Conservation (phyloP, 2,888 invertebrate species). For the Petrolisthes cinctipes region DNA sequence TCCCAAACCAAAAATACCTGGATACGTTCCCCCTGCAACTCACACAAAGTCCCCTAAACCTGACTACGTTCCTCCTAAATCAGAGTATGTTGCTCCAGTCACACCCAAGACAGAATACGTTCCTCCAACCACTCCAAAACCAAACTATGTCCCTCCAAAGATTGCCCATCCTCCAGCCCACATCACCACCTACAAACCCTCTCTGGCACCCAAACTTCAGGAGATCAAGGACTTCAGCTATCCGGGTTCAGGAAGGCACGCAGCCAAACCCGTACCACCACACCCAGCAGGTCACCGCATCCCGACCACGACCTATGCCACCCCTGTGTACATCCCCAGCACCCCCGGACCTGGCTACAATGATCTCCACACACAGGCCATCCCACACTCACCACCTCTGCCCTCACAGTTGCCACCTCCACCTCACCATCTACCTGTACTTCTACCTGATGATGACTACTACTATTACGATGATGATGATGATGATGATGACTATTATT, state of each 20-base stretch:
- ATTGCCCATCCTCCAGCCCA: background rate
- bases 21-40: background rate
- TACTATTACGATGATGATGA: conserved; percentile 29
- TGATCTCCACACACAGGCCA: conserved; percentile 21
- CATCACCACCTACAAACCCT: conserved; percentile 49
- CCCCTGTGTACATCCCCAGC: conserved; percentile 45
- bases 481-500: conserved; percentile 32
- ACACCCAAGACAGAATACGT: conserved; percentile 33
- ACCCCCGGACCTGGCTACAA: conserved; percentile 46
- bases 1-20: background rate
- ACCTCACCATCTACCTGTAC: background rate
- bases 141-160: conserved; percentile 25
- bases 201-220: conserved; percentile 21
- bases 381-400: background rate
- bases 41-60: conserved; percentile 1
- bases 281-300: background rate
- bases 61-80: conserved; percentile 35
- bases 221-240: conserved; percentile 49
- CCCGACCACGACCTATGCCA: conserved; percentile 27
- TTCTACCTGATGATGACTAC: background rate
- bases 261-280: background rate
- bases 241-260: conserved; percentile 15
- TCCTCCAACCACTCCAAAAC: conserved; percentile 33
- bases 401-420: background rate
- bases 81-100: conserved; percentile 26